phyloP scores from a whole-genome alignment of 2,888 invertebrate species.

The Rugalucina vietnamica region DNA sequence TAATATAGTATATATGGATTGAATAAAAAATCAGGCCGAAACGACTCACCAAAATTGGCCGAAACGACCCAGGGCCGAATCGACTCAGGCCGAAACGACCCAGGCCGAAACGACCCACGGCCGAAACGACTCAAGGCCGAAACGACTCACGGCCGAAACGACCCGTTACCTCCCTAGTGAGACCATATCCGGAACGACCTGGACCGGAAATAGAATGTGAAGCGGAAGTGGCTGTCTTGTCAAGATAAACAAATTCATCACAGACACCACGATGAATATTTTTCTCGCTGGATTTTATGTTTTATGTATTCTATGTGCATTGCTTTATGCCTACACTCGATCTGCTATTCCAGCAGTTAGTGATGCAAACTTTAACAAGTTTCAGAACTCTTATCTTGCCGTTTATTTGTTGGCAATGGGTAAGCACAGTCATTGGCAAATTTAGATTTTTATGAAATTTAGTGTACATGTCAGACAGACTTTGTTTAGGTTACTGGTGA shows the following conservation, averaged over 20 bases:
- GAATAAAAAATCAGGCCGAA: too few relatives aligned
- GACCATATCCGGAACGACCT: too few relatives aligned
- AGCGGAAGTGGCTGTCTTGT: slow-evolving; percentile 12
- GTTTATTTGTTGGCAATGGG: slow-evolving; percentile 85
- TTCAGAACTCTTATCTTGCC: slow-evolving; percentile 84
- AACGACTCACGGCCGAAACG: too few relatives aligned
- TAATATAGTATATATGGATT: too few relatives aligned
- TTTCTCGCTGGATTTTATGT: slow-evolving; percentile 79
- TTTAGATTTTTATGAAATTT: neutral
- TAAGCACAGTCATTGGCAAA: slow-evolving; percentile 73
- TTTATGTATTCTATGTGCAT: slow-evolving; percentile 79
- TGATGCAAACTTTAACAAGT: slow-evolving; percentile 82
- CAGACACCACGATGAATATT: slow-evolving; percentile 72
- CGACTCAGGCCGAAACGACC: too few relatives aligned
- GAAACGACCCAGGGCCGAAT: too few relatives aligned
- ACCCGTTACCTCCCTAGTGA: too few relatives aligned
- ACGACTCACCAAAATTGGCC: too few relatives aligned
- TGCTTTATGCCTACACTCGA: slow-evolving; percentile 83
- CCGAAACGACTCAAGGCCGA: too few relatives aligned
- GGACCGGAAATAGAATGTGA: neutral
- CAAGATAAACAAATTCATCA: neutral
- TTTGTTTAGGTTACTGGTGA: too few relatives aligned
- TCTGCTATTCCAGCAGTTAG: slow-evolving; percentile 75
- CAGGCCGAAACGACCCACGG: too few relatives aligned
- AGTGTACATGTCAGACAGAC: too few relatives aligned